These are phyloP conservation scores for Heliconius nattereri DNA, from an alignment of 1,140 invertebrate species.

Conservation along the genomic window DNA sequence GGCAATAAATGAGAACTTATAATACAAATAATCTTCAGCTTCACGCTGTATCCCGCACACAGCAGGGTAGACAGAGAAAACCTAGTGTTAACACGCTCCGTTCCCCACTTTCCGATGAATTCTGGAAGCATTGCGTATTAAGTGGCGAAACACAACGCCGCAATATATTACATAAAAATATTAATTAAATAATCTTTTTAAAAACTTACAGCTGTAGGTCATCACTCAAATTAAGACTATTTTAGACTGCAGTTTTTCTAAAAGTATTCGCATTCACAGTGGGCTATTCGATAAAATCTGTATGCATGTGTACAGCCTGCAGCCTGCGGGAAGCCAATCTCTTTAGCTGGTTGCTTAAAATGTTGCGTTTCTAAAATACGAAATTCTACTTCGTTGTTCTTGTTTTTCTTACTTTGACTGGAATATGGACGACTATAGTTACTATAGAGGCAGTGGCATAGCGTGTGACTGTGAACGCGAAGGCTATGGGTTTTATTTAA, in stretches of 20 bases:
- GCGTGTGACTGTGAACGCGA: not conserved
- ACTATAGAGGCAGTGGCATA: not conserved
- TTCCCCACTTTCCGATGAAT: no score
- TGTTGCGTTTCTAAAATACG: not conserved
- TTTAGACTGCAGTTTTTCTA: not conserved
- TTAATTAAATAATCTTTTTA: no score
- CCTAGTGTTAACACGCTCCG: no score
- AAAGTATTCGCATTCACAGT: not conserved
- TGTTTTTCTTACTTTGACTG: not conserved
- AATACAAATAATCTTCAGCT: no score
- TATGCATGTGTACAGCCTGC: not conserved
- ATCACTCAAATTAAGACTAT: not conserved
- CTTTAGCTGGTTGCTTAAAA: not conserved
- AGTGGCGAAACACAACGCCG: no score
- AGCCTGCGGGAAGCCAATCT: slow-evolving; percentile 6
- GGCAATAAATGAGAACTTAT: no score
- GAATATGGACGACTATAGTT: no score
- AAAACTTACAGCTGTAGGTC: no score
- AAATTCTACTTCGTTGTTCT: not conserved
- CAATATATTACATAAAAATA: no score
- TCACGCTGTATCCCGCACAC: no score
- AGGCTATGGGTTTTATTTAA: not conserved
- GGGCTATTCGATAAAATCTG: slow-evolving; percentile 2
- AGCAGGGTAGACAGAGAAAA: no score
- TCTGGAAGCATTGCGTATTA: no score